A percentile compares a stretch with the other conserved stretches of the same genome.
phyloP scores from a whole-genome alignment of 2,113 vertebrate species.

The Carassius gibelio region DNA sequence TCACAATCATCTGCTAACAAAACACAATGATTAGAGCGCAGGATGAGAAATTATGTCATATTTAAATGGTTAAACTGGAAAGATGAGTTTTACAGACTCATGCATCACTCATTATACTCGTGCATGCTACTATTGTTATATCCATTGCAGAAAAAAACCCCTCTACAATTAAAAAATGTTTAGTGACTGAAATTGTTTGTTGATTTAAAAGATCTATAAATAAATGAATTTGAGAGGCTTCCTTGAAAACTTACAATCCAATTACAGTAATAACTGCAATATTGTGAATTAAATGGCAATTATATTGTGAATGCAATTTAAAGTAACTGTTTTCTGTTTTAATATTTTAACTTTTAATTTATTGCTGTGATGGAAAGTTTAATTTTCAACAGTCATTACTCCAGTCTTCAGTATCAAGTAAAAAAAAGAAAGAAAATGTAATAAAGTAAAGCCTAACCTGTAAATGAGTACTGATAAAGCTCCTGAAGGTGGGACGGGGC shows the following conservation, averaged over 20 bases:
- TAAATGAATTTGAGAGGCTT: too few relatives aligned
- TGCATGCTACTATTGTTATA: background rate
- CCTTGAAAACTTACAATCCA: too few relatives aligned
- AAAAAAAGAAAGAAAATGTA: background rate
- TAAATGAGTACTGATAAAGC: slow-evolving; percentile 90
- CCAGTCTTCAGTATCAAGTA: too few relatives aligned
- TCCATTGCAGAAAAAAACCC: background rate
- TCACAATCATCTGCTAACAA: background rate
- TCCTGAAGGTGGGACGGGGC: slow-evolving; percentile 85
- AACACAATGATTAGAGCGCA: background rate
- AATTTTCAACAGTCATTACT: too few relatives aligned
- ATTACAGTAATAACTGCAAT: background rate
- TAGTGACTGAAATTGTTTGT: background rate
- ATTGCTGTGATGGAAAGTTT: too few relatives aligned
- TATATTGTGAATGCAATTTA: background rate
- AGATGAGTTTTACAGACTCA: slow-evolving; percentile 1
- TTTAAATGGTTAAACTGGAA: background rate
- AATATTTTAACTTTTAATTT: too few relatives aligned
- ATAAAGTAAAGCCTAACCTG: slow-evolving; percentile 73
- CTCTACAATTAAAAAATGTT: background rate
- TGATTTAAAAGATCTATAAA: background rate
- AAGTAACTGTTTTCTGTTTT: too few relatives aligned
- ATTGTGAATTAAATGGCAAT: too few relatives aligned
- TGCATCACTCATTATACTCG: background rate
- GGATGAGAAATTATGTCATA: background rate